A percentile compares a stretch with the other conserved stretches of the same genome.
Evolutionary conservation across 2,797 vertebrate species (phyloP).

Genomic region (Myotis daubentonii): DNA sequence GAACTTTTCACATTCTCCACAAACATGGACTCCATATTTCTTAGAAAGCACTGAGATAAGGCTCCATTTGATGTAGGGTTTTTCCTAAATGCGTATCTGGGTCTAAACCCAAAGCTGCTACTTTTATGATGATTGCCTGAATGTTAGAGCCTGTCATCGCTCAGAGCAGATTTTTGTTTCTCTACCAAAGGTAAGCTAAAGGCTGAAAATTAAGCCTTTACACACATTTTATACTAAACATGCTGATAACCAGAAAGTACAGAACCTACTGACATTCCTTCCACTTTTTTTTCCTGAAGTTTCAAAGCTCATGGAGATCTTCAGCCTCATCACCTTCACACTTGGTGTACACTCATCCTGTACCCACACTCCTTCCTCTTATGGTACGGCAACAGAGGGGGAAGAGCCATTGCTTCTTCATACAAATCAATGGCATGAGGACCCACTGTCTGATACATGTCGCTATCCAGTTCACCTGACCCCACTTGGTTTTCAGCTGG

Average conservation of each 20-base stretch:
- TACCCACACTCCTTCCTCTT: slow-evolving; percentile 91
- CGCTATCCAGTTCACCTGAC: slow-evolving; percentile 96
- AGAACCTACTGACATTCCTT: background rate
- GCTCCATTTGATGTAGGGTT: background rate
- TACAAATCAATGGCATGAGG: slow-evolving; percentile 94
- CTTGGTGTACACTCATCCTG: slow-evolving; percentile 87
- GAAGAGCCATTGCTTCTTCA: slow-evolving; percentile 93
- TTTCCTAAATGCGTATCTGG: background rate
- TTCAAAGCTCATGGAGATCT: slow-evolving; percentile 95
- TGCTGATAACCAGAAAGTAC: background rate
- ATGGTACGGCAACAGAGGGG: slow-evolving; percentile 94
- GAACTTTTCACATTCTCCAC: slow-evolving; percentile 97
- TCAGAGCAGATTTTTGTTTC: slow-evolving; percentile 92
- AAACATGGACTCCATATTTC: slow-evolving; percentile 95
- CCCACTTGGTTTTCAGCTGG: slow-evolving; percentile 87
- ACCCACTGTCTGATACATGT: slow-evolving; percentile 99
- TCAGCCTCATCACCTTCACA: slow-evolving; percentile 96
- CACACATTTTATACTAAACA: slow-evolving; percentile 81
- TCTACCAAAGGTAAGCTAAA: slow-evolving; percentile 95
- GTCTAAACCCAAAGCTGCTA: slow-evolving; percentile 92
- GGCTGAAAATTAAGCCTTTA: slow-evolving; percentile 93
- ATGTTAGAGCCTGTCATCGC: slow-evolving; percentile 94
- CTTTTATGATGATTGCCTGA: slow-evolving; percentile 96
- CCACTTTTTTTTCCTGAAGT: slow-evolving; percentile 87
- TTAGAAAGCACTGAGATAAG: slow-evolving; percentile 88